A percentile compares a stretch with the other conserved stretches of the same genome.
These are phyloP conservation scores for Oryzias javanicus DNA, from an alignment of 2,113 vertebrate species.

Conservation along the genomic window DNA sequence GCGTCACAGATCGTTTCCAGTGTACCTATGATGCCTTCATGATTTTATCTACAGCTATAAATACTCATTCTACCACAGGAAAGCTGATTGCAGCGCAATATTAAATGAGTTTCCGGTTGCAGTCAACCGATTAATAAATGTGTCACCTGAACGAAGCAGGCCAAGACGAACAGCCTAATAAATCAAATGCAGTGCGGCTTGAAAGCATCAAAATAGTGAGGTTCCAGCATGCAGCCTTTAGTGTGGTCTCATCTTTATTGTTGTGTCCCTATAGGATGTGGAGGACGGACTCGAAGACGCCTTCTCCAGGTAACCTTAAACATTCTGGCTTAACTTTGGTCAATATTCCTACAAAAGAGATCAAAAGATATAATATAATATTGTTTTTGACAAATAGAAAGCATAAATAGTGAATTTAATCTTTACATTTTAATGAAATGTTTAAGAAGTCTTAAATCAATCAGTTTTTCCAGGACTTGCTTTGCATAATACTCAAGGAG, in stretches of 20 bases:
- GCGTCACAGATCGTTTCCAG: neutral
- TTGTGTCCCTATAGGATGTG: slow-evolving; percentile 68
- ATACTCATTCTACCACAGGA: neutral
- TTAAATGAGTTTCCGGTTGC: neutral
- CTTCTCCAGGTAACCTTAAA: slow-evolving; percentile 75
- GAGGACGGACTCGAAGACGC: slow-evolving; percentile 77
- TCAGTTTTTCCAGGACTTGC: no score
- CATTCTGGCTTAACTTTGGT: neutral
- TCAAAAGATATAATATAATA: no score
- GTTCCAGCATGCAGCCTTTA: slow-evolving; percentile 1
- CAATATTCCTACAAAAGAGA: neutral
- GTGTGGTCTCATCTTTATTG: slow-evolving; percentile 34
- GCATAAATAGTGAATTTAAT: no score
- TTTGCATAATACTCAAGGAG: no score
- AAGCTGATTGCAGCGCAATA: no score
- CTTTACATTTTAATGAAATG: no score
- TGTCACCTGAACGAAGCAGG: slow-evolving; percentile 9
- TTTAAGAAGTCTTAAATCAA: no score
- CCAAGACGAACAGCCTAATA: slow-evolving; percentile 9
- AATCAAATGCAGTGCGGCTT: slow-evolving; percentile 1
- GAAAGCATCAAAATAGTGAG: neutral
- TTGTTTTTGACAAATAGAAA: no score
- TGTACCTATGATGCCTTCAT: neutral
- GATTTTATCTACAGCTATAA: neutral
- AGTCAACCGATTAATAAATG: neutral